Base-by-base conservation (phyloP, 2,888 invertebrate genomes). In the Crioceris asparagi region DNA sequence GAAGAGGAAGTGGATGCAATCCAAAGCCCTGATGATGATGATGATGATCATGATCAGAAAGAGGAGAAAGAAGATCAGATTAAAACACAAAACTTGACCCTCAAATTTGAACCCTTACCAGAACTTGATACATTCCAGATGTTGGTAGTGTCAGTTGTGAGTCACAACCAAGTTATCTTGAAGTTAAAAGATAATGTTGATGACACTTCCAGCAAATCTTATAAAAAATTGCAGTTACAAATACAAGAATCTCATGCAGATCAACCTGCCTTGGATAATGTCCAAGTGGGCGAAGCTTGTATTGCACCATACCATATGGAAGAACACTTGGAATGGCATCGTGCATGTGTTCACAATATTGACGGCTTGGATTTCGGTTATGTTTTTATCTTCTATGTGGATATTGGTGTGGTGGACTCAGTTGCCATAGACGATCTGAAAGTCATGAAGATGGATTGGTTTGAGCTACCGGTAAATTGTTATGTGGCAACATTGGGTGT, bases 261-360 rank as follows among this genome's bases (percentile, higher is more conserved):
- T n/a, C n/a, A n/a, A n/a, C n/a, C n/a, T n/a, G n/a, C n/a, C n/a
- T n/a, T n/a, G n/a, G n/a, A n/a, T n/a, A n/a, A n/a, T n/a, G n/a
- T n/a, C n/a, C n/a, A n/a, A n/a, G n/a, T n/a, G n/a, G n/a, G n/a
- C n/a, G n/a, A n/a, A n/a, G n/a, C n/a, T n/a, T n/a, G n/a, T n/a
- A n/a, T n/a, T n/a, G n/a, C n/a, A n/a, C n/a, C n/a, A n/a, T n/a
- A n/a, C n/a, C n/a, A n/a, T n/a, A n/a, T n/a, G n/a, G n/a, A n/a
- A n/a, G n/a, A n/a, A n/a, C n/a, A n/a, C n/a, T n/a, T 66, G 1
- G 51, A 61, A 21, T 88, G 84, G 84, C 84, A 85, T 56, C 69
- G 88, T 41, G 84, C 79, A 0, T 54, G 68, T 10, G 70, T 88
- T 35, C 57, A 70, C 29, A 67, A 73, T 35, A 63, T 69, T 33